Evolutionary conservation across 2,797 vertebrate genomes (phyloP).

Genomic region (Avahi laniger): DNA sequence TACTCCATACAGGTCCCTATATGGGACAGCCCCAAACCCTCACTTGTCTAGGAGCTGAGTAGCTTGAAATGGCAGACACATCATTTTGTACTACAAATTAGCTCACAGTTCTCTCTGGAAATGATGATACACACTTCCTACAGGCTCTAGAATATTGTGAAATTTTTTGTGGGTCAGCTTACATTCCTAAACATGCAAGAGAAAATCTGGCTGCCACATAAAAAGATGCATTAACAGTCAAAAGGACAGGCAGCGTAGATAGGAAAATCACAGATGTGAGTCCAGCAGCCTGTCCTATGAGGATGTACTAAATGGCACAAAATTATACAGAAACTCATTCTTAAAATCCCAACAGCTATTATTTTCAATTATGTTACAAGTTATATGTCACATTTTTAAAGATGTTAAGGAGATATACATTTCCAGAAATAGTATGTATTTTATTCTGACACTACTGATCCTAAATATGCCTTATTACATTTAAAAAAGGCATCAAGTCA

Average conservation of each 20-base stretch:
- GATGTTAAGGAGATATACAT: not conserved
- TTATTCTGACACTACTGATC: not conserved
- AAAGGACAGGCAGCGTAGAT: not conserved
- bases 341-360: not conserved
- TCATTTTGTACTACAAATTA: not conserved
- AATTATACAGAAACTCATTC: not conserved
- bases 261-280: not conserved
- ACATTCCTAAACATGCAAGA: not conserved
- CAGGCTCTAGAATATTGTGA: not conserved
- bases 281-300: not conserved
- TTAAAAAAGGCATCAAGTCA: not conserved
- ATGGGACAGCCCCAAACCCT: not conserved
- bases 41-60: not conserved
- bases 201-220: not conserved
- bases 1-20: accelerated
- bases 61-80: not conserved
- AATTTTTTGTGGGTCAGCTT: not conserved
- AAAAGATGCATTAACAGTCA: not conserved
- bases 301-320: not conserved
- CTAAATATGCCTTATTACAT: not conserved
- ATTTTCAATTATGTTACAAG: not conserved
- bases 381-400: not conserved
- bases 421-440: not conserved
- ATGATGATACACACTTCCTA: not conserved
- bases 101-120: not conserved